Evolutionary conservation across 2,888 invertebrate genomes (phyloP).

Genomic region (Stenchaetothrips biformis): DNA sequence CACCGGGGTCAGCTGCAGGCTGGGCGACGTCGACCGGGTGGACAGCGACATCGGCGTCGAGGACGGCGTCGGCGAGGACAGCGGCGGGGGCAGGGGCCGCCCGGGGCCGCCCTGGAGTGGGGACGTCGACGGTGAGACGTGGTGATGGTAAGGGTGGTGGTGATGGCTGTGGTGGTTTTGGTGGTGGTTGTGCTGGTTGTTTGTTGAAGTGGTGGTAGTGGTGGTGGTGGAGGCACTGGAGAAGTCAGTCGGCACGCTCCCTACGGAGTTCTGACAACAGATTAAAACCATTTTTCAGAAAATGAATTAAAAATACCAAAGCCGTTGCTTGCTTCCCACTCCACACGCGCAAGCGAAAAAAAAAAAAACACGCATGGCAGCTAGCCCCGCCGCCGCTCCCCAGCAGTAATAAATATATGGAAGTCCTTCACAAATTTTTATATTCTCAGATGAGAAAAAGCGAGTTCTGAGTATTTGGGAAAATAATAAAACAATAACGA

Average conservation of each 20-base stretch:
- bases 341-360: no score
- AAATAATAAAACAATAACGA: no score
- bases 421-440: no score
- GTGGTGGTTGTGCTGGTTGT: conserved; percentile 37
- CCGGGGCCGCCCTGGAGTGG: conserved; percentile 36
- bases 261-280: neutral
- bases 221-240: neutral
- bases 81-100: conserved; percentile 39
- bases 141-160: conserved; percentile 45
- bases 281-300: neutral
- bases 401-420: no score
- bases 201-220: conserved; percentile 29
- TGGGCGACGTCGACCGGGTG: conserved; percentile 43
- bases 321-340: no score
- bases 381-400: no score
- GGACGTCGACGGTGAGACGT: conserved; percentile 48
- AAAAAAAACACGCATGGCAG: no score
- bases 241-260: neutral
- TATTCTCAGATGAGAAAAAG: no score
- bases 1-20: conserved; percentile 64
- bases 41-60: conserved; percentile 53
- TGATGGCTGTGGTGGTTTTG: conserved; percentile 36
- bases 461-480: no score
- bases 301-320: neutral
- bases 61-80: conserved; percentile 56